Evolutionary conservation across 2,888 invertebrate genomes (phyloP).

Genomic region (Eristalis arbustorum): DNA sequence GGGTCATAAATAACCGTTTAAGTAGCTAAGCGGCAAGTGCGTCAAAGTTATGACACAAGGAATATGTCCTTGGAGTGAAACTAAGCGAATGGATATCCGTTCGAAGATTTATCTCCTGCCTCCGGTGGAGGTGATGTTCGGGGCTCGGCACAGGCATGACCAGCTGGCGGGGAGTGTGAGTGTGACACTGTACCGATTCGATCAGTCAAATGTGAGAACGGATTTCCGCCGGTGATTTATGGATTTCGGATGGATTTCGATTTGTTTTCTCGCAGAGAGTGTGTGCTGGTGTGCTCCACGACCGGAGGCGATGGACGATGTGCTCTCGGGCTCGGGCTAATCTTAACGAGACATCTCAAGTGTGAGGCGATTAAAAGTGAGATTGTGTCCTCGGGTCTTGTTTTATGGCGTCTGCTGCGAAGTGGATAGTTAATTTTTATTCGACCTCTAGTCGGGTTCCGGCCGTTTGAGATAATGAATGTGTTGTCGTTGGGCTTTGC

Average conservation of each 20-base stretch:
- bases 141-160: neutral
- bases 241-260: slow-evolving; percentile 35
- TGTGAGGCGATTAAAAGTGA: neutral
- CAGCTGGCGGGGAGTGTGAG: neutral
- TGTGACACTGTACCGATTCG: slow-evolving; percentile 23
- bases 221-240: slow-evolving; percentile 50
- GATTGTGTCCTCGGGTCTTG: neutral
- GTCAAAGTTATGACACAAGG: slow-evolving; percentile 56
- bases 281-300: neutral
- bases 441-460: neutral
- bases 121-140: neutral
- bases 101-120: slow-evolving; percentile 46
- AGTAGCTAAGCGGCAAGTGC: slow-evolving; percentile 46
- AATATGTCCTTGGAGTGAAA: slow-evolving; percentile 36
- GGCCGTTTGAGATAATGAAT: neutral
- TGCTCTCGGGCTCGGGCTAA: neutral
- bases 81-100: slow-evolving; percentile 46
- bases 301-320: neutral
- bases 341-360: neutral
- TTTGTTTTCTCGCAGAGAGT: slow-evolving; percentile 8
- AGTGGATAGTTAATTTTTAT: neutral
- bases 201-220: slow-evolving; percentile 42
- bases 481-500: neutral
- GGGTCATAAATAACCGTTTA: slow-evolving; percentile 59
- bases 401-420: neutral